phyloP scores from a whole-genome alignment of 2,797 vertebrate species.

The Molothrus aeneus region DNA sequence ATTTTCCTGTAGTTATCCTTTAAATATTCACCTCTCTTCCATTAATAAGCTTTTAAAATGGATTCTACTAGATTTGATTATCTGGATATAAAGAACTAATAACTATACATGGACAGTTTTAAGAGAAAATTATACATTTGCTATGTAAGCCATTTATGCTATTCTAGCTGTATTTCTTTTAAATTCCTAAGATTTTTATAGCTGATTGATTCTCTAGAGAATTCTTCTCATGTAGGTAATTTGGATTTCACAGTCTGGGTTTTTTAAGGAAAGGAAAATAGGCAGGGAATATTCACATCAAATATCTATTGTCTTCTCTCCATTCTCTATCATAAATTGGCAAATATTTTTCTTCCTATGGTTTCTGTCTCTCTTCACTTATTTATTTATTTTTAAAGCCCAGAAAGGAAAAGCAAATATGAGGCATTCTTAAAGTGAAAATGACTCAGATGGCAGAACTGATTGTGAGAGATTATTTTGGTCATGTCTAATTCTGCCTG shows the following conservation, averaged over 20 bases:
- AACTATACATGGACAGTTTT: neutral
- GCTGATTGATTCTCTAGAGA: neutral
- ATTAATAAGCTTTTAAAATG: neutral
- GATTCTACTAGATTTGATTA: neutral
- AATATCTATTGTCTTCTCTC: neutral
- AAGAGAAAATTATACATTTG: neutral
- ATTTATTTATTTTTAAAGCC: neutral
- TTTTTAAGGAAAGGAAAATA: neutral
- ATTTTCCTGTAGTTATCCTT: neutral
- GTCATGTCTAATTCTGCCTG: constrained; percentile 5
- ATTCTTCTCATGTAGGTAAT: neutral
- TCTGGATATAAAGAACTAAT: neutral
- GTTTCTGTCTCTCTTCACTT: neutral
- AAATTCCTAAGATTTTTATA: neutral
- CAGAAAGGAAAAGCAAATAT: neutral
- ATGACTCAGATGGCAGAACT: neutral
- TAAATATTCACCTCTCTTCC: neutral
- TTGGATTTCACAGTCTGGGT: neutral
- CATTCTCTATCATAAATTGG: neutral
- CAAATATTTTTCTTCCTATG: neutral
- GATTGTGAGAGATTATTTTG: neutral
- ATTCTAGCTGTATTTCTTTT: neutral
- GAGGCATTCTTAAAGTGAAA: neutral
- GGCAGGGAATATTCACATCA: neutral
- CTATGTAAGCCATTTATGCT: neutral